phyloP scores from a whole-genome alignment of 2,113 vertebrate genomes.

The Pachypanchax playfairii region DNA sequence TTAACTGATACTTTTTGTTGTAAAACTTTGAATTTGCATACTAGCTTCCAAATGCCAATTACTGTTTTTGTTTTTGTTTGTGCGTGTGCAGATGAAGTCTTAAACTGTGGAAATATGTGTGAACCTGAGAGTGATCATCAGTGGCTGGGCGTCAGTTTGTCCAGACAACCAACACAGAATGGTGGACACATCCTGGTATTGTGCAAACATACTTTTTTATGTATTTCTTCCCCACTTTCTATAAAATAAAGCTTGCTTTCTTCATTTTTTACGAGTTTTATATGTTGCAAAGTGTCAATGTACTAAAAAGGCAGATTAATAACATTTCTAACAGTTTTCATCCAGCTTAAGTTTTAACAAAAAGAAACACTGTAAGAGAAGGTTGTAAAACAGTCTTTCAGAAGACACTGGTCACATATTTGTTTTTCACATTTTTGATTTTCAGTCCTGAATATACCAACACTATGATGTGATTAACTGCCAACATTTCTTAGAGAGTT shows the following conservation, averaged over 20 bases:
- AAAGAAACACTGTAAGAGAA: background rate
- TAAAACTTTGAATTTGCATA: no score
- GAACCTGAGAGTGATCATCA: constrained; percentile 88
- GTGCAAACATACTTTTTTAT: background rate
- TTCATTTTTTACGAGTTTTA: background rate
- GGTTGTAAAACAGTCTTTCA: background rate
- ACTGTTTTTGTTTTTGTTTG: background rate
- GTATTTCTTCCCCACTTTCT: background rate
- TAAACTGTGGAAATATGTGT: constrained; percentile 88
- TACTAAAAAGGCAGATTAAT: no score
- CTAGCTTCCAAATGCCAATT: no score
- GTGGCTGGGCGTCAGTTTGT: constrained; percentile 95
- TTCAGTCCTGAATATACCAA: no score
- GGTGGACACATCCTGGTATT: constrained; percentile 86
- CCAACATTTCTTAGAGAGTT: background rate
- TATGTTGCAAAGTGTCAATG: background rate
- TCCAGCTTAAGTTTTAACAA: background rate
- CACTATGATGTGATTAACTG: no score
- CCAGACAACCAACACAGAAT: constrained; percentile 82
- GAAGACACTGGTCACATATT: background rate
- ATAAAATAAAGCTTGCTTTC: no score
- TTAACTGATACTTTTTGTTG: no score
- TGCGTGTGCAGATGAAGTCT: constrained; percentile 77
- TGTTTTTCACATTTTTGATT: background rate
- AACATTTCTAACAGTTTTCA: background rate